phyloP scores from a whole-genome alignment of 2,113 vertebrate species.

The Azemiops feae region DNA sequence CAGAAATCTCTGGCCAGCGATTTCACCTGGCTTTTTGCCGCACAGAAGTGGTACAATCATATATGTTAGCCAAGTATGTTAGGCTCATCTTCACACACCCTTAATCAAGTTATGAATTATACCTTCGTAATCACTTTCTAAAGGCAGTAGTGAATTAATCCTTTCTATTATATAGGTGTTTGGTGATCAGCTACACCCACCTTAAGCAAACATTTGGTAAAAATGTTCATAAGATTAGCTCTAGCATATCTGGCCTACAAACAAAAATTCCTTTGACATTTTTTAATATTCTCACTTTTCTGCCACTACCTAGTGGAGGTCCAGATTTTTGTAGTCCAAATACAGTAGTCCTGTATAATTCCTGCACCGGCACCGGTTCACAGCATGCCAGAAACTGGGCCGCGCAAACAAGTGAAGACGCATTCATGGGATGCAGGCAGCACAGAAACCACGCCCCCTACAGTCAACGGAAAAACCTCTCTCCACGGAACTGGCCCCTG shows the following conservation, averaged over 20 bases:
- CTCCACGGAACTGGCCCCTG: no score
- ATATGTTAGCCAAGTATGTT: background rate
- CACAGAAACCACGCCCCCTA: no score
- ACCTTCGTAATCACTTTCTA: background rate
- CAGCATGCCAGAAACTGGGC: no score
- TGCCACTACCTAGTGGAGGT: background rate
- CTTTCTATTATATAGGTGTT: background rate
- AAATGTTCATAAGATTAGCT: background rate
- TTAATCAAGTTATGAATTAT: background rate
- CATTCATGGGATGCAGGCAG: no score
- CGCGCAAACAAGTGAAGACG: no score
- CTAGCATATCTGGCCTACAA: background rate
- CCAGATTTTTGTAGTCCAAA: background rate
- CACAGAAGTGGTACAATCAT: background rate
- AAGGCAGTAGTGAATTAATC: background rate
- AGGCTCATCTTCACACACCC: background rate
- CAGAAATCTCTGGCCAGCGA: background rate
- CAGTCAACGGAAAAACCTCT: no score
- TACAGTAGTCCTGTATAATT: background rate
- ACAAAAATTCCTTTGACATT: background rate
- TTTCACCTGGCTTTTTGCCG: background rate
- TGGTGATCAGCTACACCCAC: background rate
- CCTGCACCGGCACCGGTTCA: no score
- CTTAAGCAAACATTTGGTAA: background rate
- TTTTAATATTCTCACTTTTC: background rate